Evolutionary conservation across 2,113 vertebrate genomes (phyloP).

Genomic region (Struthio camelus): DNA sequence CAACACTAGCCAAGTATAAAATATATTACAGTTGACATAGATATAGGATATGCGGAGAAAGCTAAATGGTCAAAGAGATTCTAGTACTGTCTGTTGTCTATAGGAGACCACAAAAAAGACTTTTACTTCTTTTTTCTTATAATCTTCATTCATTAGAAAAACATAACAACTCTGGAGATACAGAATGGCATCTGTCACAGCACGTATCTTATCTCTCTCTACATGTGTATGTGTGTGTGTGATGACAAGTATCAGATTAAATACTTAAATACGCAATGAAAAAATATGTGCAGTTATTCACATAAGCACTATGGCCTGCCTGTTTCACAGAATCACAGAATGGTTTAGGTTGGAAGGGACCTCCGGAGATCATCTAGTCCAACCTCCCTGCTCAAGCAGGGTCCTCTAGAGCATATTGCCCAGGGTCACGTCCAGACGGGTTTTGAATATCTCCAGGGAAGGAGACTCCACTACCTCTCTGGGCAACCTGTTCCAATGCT

Average conservation of each 20-base stretch:
- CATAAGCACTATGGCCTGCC: not conserved
- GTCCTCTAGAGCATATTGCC: no score
- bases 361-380: no score
- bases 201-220: not conserved
- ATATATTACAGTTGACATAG: not conserved
- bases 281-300: not conserved
- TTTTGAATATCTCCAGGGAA: no score
- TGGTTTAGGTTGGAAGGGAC: no score
- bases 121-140: not conserved
- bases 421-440: no score
- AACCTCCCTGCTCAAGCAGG: no score
- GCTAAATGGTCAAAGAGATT: not conserved
- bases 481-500: no score
- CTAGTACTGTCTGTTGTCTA: not conserved
- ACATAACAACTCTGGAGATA: not conserved
- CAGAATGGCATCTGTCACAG: not conserved
- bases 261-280: not conserved
- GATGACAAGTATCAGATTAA: not conserved
- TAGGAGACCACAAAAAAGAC: not conserved
- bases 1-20: not conserved
- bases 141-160: not conserved
- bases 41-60: not conserved
- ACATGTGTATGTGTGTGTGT: rapidly evolving
- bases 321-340: no score
- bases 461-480: no score